Percentiles rank a stretch among this genome's conserved stretches.
Conservation (phyloP, 2,113 vertebrate genomes). For the Oryctolagus cuniculus region mOryCun1.1 NC_091432.1:236972501-236973000, state of each 20-base stretch:
- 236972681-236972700: background rate
- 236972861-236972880: slow-evolving; percentile 97
- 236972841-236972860: slow-evolving; percentile 97
- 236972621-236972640: too few species aligned
- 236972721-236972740: slow-evolving; percentile 97
- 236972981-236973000: slow-evolving; percentile 91
- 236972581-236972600: too few species aligned
- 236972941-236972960: slow-evolving; percentile 97
- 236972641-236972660: too few species aligned
- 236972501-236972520: too few species aligned
- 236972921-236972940: slow-evolving; percentile 96
- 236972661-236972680: too few species aligned
- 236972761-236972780: slow-evolving; percentile 97
- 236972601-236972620: too few species aligned
- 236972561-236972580: too few species aligned
- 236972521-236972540: too few species aligned
- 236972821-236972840: slow-evolving; percentile 95
- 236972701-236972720: slow-evolving; percentile 96
- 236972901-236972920: slow-evolving; percentile 97
- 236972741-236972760: slow-evolving; percentile 96
- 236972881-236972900: slow-evolving; percentile 97
- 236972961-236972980: slow-evolving; percentile 94
- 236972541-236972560: too few species aligned
- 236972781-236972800: slow-evolving; percentile 93
- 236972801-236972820: slow-evolving; percentile 95